A percentile compares a stretch with the other conserved stretches of the same genome.
These are phyloP conservation scores for Cheilosia scutellata DNA, from an alignment of 2,888 invertebrate genomes.

Conservation along the genomic window DNA sequence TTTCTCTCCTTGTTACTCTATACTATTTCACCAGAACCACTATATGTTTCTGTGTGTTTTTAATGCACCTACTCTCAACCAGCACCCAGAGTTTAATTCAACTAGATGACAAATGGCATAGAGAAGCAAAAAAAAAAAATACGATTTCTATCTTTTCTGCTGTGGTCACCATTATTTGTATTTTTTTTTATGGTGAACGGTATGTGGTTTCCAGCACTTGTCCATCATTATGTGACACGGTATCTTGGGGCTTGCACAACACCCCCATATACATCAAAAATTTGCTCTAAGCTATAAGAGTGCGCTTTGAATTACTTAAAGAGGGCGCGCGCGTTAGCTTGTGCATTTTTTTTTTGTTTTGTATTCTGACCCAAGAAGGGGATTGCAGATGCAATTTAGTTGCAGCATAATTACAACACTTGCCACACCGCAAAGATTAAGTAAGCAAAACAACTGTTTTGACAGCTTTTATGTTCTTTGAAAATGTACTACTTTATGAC, in stretches of 20 bases:
- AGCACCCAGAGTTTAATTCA: constrained; percentile 52
- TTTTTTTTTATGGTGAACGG: constrained; percentile 18
- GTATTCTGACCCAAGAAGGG: constrained; percentile 7
- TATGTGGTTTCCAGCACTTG: constrained; percentile 66
- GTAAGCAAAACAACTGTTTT: constrained; percentile 10
- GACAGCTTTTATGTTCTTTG: constrained; percentile 1
- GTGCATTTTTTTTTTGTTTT: constrained; percentile 22
- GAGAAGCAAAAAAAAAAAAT: not conserved
- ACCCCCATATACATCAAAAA: constrained; percentile 23
- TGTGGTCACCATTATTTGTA: constrained; percentile 56
- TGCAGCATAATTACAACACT: constrained; percentile 15
- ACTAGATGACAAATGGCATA: constrained; percentile 57
- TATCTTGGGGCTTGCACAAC: constrained; percentile 51
- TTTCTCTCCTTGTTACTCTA: constrained; percentile 56
- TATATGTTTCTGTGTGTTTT: not conserved
- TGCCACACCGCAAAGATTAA: constrained; percentile 19
- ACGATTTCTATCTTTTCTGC: constrained; percentile 22
- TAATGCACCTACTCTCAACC: constrained; percentile 43
- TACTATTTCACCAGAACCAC: constrained; percentile 27
- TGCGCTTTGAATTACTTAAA: constrained; percentile 26
- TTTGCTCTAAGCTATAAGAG: constrained; percentile 20
- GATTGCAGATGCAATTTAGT: constrained; percentile 31
- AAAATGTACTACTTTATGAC: not conserved
- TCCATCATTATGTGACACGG: constrained; percentile 58
- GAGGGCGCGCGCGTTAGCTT: constrained; percentile 27